phyloP scores from a whole-genome alignment of 2,888 invertebrate genomes.

The Agonopterix heracliana region DNA sequence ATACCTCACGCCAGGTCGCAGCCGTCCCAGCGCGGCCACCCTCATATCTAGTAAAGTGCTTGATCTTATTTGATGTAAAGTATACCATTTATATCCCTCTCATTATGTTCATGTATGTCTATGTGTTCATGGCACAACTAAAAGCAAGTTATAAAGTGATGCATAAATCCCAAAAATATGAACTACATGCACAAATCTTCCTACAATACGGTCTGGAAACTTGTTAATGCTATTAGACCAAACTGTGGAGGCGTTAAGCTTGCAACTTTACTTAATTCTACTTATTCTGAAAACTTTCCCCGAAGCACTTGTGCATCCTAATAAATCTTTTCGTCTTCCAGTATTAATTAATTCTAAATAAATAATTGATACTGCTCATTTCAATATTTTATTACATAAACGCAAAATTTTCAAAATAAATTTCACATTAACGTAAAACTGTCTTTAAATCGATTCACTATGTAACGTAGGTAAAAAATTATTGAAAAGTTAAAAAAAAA shows the following conservation, averaged over 20 bases:
- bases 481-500: no score
- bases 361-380: neutral
- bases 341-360: neutral
- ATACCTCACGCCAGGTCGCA: no score
- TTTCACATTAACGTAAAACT: constrained; percentile 4
- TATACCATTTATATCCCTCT: no score
- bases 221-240: constrained; percentile 71
- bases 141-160: no score
- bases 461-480: no score
- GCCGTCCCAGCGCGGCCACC: no score
- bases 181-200: constrained; percentile 11
- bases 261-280: constrained; percentile 69
- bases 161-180: constrained; percentile 1
- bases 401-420: constrained; percentile 7
- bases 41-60: no score
- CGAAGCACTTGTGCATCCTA: constrained; percentile 13
- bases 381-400: constrained; percentile 4
- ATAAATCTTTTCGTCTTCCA: neutral
- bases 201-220: constrained; percentile 71
- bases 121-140: no score
- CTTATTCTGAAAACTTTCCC: constrained; percentile 59
- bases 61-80: no score
- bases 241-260: constrained; percentile 64
- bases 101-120: no score
- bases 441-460: no score